Evolutionary conservation across 2,888 invertebrate genomes (phyloP).

Genomic region (Limnephilus marmoratus): DNA sequence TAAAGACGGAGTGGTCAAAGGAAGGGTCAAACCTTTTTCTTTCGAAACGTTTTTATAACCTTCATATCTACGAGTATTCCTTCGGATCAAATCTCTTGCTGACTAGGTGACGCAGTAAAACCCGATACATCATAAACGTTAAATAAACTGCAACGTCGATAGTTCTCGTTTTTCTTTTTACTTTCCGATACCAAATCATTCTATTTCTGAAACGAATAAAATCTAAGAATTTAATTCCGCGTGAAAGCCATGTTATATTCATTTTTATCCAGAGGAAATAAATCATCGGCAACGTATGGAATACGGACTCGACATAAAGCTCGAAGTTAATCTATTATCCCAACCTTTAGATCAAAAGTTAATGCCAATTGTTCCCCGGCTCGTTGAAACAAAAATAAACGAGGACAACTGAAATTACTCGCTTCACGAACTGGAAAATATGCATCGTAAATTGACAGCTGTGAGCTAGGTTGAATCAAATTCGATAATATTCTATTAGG

Average conservation of each 20-base stretch:
- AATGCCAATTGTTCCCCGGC: not conserved
- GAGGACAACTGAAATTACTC: not conserved
- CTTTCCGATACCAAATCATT: not conserved
- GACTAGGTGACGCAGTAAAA: constrained; percentile 27
- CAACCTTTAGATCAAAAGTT: not conserved
- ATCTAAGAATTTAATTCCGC: not conserved
- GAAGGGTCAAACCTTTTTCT: not conserved
- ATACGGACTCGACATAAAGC: not conserved
- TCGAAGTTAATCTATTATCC: not conserved
- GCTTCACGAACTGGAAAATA: not conserved
- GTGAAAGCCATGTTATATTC: not conserved
- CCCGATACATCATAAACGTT: not conserved
- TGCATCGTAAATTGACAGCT: constrained; percentile 2
- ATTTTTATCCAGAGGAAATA: not conserved
- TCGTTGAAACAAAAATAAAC: not conserved
- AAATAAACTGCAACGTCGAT: not conserved
- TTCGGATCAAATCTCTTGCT: not conserved
- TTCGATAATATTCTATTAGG: not conserved
- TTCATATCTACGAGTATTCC: not conserved
- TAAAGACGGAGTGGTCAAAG: not conserved
- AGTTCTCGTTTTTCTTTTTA: not conserved
- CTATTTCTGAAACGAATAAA: not conserved
- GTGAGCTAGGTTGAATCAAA: not conserved
- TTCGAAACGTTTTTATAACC: constrained; percentile 28
- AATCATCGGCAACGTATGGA: not conserved